phyloP scores from a whole-genome alignment of 2,113 vertebrate species.

The Haplotaxodon microlepis region DNA sequence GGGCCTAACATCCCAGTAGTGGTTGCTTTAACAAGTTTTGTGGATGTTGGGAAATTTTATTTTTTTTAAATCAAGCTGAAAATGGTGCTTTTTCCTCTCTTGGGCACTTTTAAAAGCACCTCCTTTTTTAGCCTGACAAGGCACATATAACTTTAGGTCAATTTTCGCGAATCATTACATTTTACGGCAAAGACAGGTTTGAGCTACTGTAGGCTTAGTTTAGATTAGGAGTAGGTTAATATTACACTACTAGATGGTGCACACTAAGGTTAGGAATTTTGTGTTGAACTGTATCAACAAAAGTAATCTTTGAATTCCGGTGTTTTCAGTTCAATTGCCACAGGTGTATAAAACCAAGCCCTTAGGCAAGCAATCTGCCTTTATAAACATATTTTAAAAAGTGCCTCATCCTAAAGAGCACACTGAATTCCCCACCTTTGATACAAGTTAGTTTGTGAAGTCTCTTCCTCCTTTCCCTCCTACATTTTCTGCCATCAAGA shows the following conservation, averaged over 20 bases:
- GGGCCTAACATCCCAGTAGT: background rate
- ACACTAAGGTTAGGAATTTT: background rate
- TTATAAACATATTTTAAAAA: background rate
- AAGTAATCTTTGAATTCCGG: background rate
- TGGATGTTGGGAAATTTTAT: accelerated
- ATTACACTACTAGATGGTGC: background rate
- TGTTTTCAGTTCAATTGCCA: background rate
- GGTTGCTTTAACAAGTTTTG: background rate
- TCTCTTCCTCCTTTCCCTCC: background rate
- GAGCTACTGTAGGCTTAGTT: background rate
- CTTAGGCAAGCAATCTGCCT: background rate
- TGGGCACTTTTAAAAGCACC: background rate
- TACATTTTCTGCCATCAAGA: background rate
- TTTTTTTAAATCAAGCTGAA: background rate
- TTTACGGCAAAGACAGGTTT: background rate
- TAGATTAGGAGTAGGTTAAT: background rate
- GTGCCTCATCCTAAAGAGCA: background rate
- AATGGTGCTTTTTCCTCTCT: background rate
- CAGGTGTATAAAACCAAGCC: background rate
- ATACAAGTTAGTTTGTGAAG: background rate
- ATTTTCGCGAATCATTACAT: background rate
- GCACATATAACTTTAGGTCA: background rate
- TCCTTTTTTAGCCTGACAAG: background rate
- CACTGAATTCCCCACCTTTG: background rate
- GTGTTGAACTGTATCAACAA: background rate